Evolutionary conservation across 53 echinoderm and acorn worm species (phyloP), one percentile per base, ranked within the genome.

Genomic region (Zoroaster sp.): DNA sequence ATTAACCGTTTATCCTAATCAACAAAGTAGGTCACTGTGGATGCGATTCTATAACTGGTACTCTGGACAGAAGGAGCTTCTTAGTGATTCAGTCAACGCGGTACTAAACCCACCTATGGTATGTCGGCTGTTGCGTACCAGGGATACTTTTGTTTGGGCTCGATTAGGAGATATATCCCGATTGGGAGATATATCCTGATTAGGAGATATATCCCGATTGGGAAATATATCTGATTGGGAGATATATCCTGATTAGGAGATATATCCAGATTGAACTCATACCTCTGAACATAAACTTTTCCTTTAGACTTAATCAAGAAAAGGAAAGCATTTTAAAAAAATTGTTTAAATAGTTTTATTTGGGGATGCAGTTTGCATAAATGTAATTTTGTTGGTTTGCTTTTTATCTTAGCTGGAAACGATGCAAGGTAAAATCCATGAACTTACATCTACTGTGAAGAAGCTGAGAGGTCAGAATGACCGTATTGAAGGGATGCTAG

Each of bases 51-150:
- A 90, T 40, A 80, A 66, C 17, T 80, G 83, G 63, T 89, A 94
- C 46, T 89, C 77, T 23, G 95, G 95, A 4, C 77, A 88, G 1
- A 88, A 90, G 17, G 92, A 92, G 21, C 76, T 90, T 31, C 42
- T 92, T 17, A 51, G 82, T 23, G 94, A 95, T 46, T 86, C 95
- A 39, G 95, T 95, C 35, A 77, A 79, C 15, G 82, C 90, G 3
- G 94, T 94, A n/a, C 90, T 95, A 9, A 93, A 92, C 33, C 95
- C 94, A 87, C 94, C 94, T 66, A 87, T 89, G 93, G 95, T 98
- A 73, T n/a, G n/a, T n/a, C n/a, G n/a, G n/a, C n/a, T 33, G 87
- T 87, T 13, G 35, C 7, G 40, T 23, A 68, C 33, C 69, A 69
- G 69, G 11, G 18, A n/a, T 28, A 9, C 7, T 10, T 21, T 47